Evolutionary conservation across 2,888 invertebrate species (phyloP), one percentile per base, ranked within the genome.

Genomic region (Limnephilus auricula): DNA sequence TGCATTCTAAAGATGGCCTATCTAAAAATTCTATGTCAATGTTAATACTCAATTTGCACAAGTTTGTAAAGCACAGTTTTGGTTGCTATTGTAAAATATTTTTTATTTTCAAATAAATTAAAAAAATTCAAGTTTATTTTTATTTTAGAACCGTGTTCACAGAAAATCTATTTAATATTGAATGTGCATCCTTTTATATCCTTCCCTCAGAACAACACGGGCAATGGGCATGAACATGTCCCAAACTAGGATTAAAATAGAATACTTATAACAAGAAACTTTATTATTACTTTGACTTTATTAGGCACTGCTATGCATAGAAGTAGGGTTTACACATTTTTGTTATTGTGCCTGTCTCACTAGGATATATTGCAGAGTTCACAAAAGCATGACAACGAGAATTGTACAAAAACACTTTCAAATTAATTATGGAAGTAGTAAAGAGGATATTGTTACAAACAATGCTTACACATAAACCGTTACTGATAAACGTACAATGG

Each of bases 91-190:
- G 31, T 65, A 88, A 88, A 78, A 31, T 34, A 34, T 88, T 88
- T 88, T 88, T 65, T 88, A 88, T 88, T 88, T 34, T 88, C 87
- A 88, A 88, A 88, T 88, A 88, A 88, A 88, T 34, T 25, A 79
- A 88, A 34, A 65, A 50, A 86, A 86, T 45, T 65, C 25, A 65
- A 65, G 25, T 65, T 6, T 25, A 65, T 65, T 65, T 65, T 65
- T 9, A 65, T 65, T 65, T 65, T 25, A 65, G 25, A 50, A 18
- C 50, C 1, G 4, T n/a, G 65, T 65, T 65, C 25, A n/a, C n/a
- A n/a, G 25, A 65, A 65, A 6, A 25, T 65, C n/a, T 9, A n/a
- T 25, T 25, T 65, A n/a, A 25, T n/a, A 65, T 65, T 9, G 2
- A 6, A 9, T 25, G 65, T 65, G 25, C 65, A 65, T 65, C 6